Evolutionary conservation across 2,797 vertebrate genomes (phyloP).

Genomic region (Phataginus tetradactyla): DNA sequence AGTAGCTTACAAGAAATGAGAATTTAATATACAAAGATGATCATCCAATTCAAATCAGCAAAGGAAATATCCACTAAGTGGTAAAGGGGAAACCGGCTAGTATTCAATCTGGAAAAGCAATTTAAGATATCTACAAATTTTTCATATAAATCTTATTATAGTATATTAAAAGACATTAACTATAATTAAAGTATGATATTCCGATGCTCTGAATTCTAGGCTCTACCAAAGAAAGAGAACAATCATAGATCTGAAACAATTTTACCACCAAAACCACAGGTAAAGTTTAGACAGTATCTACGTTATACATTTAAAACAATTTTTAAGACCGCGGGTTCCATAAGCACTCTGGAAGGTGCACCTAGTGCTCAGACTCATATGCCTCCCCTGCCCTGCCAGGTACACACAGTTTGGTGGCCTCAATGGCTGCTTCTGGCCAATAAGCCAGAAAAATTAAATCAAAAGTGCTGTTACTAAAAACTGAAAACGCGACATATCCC

Average conservation of each 20-base stretch:
- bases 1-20: not conserved
- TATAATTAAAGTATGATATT: not conserved
- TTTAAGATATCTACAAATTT: not conserved
- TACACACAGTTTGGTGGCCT: not conserved
- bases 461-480: not conserved
- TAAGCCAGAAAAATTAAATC: not conserved
- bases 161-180: not conserved
- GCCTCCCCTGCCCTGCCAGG: not conserved
- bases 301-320: not conserved
- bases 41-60: not conserved
- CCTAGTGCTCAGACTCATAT: not conserved
- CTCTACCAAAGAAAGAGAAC: not conserved
- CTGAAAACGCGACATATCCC: not conserved
- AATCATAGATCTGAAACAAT: not conserved
- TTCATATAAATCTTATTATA: constrained; percentile 13
- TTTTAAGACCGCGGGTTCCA: not conserved
- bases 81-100: not conserved
- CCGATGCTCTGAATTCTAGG: not conserved
- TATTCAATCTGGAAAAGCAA: not conserved
- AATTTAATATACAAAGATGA: not conserved
- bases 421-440: not conserved
- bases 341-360: not conserved
- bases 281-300: not conserved
- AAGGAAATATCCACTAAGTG: not conserved
- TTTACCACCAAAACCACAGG: not conserved